Conservation (phyloP, 2,797 vertebrate genomes). For the Eutrigla gurnardus region DNA sequence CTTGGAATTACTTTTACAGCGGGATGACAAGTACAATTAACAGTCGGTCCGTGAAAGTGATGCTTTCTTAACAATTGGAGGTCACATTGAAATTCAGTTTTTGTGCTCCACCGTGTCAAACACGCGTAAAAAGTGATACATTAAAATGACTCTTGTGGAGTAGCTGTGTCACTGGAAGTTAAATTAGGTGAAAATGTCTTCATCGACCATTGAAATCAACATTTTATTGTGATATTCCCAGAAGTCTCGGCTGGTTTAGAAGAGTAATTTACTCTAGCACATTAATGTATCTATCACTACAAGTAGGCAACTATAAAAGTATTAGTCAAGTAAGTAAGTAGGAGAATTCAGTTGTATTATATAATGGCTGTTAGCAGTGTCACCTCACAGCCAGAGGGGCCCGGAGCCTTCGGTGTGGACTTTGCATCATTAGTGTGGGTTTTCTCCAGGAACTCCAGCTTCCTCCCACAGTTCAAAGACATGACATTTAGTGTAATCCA, state of each 20-base stretch:
- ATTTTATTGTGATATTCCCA: neutral
- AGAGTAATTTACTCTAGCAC: too few species aligned
- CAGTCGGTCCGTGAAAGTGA: conserved; percentile 46
- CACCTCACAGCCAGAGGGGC: too few species aligned
- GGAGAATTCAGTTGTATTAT: too few species aligned
- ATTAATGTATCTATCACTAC: too few species aligned
- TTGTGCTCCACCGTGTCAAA: conserved; percentile 27
- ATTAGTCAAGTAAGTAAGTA: too few species aligned
- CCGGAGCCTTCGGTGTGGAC: too few species aligned
- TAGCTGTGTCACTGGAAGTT: neutral
- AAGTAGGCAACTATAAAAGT: neutral
- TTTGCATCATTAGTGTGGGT: too few species aligned
- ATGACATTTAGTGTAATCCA: too few species aligned
- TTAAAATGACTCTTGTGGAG: neutral
- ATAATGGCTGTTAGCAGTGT: too few species aligned
- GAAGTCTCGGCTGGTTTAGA: neutral
- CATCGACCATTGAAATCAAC: neutral
- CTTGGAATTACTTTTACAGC: conserved; percentile 39
- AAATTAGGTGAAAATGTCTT: neutral
- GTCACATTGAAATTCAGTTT: conserved; percentile 43
- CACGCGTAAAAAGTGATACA: conserved; percentile 5
- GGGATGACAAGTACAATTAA: conserved; percentile 48
- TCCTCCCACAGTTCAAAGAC: too few species aligned
- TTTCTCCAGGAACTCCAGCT: too few species aligned
- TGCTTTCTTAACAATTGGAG: conserved; percentile 41